Base-by-base conservation (phyloP, 2,113 vertebrate genomes). In the Peromyscus maniculatus region DNA sequence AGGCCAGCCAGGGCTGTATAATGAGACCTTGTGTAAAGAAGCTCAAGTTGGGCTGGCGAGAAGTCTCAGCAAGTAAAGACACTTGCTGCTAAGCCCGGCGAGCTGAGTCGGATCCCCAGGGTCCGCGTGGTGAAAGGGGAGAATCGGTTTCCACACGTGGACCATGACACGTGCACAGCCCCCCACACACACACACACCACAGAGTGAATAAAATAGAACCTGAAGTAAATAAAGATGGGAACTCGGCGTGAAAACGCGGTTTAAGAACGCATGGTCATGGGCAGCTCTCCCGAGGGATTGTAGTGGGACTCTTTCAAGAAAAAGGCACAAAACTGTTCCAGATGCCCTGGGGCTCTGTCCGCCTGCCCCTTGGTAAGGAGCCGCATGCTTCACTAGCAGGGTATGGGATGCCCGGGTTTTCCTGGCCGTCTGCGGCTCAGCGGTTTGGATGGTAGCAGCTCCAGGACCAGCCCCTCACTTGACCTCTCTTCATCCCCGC, bases 401-500 rank as follows among this genome's bases (percentile, higher is more conserved):
- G 24, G 33, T 12, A 0, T 19, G 31, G 2, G 31, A 36, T 78
- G 36, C 19, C 72, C 24, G 43, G 31, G 66, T 67, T 57, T 7
- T 2, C n/a, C 71, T 13, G 36, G 17, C 43, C 4, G 0, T 28
- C 86, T 80, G 7, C 33, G 13, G 19, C 12, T 46, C 5, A 28
- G 19, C 16, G 7, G 2, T 21, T 7, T 31, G 36, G 21, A 39
- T 36, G 5, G 46, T 17, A 9, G 4, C 7, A 0, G 8, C 10
- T 12, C 13, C 2, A 28, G 83, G 17, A 2, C 19, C 28, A 10
- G 49, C 46, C n/a, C 57, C 10, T 7, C 46, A 24, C 90, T 95
- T 98, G 95, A 95, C 90, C 84, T n/a, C 88, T 75, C 89, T 97
- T 86, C 98, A 66, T 97, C 96, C 97, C 93, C 2, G 97, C 98